These are phyloP conservation scores for Lissocephala sabroskyi DNA, from an alignment of 2,888 invertebrate species.

Conservation along the genomic window DNA sequence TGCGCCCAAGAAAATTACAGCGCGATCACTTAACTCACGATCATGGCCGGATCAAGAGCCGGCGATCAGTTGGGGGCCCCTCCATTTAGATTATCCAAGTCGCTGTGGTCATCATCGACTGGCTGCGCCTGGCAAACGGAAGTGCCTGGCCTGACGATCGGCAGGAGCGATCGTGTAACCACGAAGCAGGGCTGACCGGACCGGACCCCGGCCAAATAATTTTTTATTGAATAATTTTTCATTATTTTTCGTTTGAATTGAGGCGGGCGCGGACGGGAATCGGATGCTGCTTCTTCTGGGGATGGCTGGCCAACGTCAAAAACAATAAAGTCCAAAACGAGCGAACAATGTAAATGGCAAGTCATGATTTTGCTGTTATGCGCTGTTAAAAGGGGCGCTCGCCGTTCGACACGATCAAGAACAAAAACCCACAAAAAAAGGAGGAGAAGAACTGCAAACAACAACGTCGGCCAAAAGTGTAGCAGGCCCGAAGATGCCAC, in stretches of 20 bases:
- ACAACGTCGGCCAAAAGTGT: constrained; percentile 21
- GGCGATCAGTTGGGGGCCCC: constrained; percentile 68
- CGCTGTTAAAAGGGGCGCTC: constrained; percentile 71
- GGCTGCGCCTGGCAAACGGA: constrained; percentile 42
- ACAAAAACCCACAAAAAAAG: constrained; percentile 32
- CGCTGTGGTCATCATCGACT: constrained; percentile 45
- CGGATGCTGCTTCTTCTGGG: constrained; percentile 7
- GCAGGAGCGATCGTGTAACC: constrained; percentile 10
- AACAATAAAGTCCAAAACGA: constrained; percentile 71
- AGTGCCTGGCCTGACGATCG: constrained; percentile 23
- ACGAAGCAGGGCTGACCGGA: constrained; percentile 12
- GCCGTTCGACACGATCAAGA: constrained; percentile 70
- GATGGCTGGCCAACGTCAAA: constrained; percentile 51
- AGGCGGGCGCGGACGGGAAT: constrained; percentile 33
- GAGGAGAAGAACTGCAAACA: constrained; percentile 6
- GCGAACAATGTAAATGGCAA: constrained; percentile 71
- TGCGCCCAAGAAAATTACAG: constrained; percentile 67
- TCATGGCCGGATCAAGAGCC: constrained; percentile 56
- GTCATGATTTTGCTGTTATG: constrained; percentile 71
- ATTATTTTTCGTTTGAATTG: constrained; percentile 67
- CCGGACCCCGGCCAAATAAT: constrained; percentile 57
- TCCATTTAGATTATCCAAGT: constrained; percentile 66
- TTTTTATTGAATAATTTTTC: constrained; percentile 71
- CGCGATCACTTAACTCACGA: constrained; percentile 73
- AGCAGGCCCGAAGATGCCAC: constrained; percentile 44